Evolutionary conservation across 2,113 vertebrate genomes (phyloP).

Genomic region (Gymnarchus niloticus): DNA sequence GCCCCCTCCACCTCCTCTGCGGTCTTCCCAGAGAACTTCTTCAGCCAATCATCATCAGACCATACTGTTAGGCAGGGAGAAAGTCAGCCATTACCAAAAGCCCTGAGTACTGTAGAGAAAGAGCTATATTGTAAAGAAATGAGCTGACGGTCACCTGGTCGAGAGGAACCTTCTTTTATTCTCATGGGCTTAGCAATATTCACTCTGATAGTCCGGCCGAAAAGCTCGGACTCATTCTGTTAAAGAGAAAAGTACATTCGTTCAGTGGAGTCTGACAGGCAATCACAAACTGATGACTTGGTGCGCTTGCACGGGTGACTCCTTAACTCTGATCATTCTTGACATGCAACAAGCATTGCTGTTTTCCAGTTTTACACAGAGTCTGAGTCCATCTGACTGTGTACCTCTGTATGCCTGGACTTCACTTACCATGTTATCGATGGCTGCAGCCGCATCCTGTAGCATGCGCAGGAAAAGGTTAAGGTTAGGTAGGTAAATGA

Average conservation of each 20-base stretch:
- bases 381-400: too few relatives aligned
- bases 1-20: slow-evolving; percentile 77
- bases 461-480: background rate
- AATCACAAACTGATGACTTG: background rate
- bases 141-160: slow-evolving; percentile 66
- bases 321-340: background rate
- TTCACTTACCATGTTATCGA: slow-evolving; percentile 26
- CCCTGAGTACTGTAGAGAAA: background rate
- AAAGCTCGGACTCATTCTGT: slow-evolving; percentile 94
- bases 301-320: background rate
- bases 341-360: background rate
- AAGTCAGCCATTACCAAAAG: background rate
- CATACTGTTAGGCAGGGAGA: slow-evolving; percentile 67
- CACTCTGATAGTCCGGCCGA: slow-evolving; percentile 87
- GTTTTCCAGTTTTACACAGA: background rate
- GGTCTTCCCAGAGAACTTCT: slow-evolving; percentile 95
- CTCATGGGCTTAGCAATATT: slow-evolving; percentile 96
- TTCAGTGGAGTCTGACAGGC: background rate
- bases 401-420: background rate
- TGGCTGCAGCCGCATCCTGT: slow-evolving; percentile 79
- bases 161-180: slow-evolving; percentile 92
- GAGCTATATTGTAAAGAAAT: background rate
- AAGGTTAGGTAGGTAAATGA: background rate
- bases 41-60: slow-evolving; percentile 97
- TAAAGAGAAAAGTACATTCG: background rate